Evolutionary conservation across 2,113 vertebrate species (phyloP).

Genomic region (Rhinopithecus roxellana): DNA sequence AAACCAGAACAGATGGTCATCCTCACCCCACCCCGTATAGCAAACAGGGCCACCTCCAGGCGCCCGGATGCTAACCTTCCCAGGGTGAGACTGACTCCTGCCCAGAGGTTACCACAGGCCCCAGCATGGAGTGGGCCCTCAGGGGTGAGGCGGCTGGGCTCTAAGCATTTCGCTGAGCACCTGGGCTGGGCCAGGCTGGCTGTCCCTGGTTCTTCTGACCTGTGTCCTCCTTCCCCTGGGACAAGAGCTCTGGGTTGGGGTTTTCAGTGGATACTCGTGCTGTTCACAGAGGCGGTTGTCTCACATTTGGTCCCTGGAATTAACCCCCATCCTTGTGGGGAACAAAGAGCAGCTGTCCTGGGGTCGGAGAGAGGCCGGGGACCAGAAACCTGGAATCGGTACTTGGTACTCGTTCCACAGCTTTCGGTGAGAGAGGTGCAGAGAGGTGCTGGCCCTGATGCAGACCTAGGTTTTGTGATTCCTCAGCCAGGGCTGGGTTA

Average conservation of each 20-base stretch:
- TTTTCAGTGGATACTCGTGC: rapidly evolving
- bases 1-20: no score
- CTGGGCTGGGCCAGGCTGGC: background rate
- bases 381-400: no score
- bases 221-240: background rate
- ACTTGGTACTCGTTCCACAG: background rate
- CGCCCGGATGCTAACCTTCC: background rate
- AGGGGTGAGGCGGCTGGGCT: rapidly evolving
- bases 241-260: background rate
- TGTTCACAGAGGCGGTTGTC: background rate
- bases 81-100: background rate
- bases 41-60: background rate
- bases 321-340: background rate
- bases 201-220: background rate
- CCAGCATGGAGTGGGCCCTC: no score
- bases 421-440: background rate
- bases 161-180: background rate
- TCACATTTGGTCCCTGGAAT: background rate
- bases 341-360: background rate
- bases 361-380: background rate
- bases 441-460: background rate
- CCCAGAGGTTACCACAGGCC: background rate
- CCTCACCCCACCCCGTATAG: background rate
- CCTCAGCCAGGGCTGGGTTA: background rate
- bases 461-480: background rate